Conservation (phyloP, 2,797 vertebrate genomes). For the Halcyon chelicuti region DNA sequence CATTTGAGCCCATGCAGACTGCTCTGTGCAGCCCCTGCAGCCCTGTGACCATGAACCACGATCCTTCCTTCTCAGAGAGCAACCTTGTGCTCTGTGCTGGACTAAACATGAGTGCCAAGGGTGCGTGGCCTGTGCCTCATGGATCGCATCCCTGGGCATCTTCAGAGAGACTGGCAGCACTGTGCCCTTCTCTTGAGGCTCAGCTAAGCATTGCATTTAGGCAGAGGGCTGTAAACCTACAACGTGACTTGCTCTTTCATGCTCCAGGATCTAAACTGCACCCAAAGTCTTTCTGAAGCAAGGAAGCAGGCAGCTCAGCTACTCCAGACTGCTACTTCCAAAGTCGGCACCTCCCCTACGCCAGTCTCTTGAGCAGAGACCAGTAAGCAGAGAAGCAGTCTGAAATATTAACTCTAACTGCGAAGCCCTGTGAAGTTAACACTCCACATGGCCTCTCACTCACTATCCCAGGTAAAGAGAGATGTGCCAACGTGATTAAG, state of each 20-base stretch:
- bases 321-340: neutral
- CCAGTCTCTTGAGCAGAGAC: neutral
- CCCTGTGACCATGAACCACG: neutral
- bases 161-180: neutral
- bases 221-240: neutral
- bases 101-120: neutral
- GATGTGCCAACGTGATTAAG: neutral
- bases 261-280: neutral
- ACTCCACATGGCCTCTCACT: neutral
- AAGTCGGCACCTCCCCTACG: neutral
- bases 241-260: neutral
- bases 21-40: neutral
- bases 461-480: neutral
- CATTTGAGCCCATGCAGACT: neutral
- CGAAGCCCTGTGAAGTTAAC: neutral
- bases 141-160: fast-evolving
- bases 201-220: neutral
- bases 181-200: neutral
- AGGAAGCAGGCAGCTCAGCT: neutral
- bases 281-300: neutral
- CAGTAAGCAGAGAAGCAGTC: neutral
- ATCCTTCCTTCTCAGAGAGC: neutral
- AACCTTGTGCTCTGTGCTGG: neutral
- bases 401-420: neutral
- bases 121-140: fast-evolving